These are phyloP conservation scores for Oreochromis mossambicus DNA, from an alignment of 2,797 vertebrate genomes.

Conservation along the genomic window DNA sequence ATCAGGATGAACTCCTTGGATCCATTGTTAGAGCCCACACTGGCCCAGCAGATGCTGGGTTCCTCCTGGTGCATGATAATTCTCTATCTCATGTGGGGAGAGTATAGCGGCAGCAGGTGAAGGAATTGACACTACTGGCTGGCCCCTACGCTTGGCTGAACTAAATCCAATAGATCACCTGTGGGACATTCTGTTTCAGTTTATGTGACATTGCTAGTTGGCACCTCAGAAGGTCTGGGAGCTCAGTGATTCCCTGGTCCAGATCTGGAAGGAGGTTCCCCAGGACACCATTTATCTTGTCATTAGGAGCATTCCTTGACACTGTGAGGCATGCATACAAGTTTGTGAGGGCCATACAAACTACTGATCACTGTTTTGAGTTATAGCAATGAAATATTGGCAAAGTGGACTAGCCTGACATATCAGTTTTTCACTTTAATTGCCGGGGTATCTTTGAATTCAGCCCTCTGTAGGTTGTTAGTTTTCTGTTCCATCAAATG, in stretches of 20 bases:
- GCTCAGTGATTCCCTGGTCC: not conserved
- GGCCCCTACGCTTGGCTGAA: not conserved
- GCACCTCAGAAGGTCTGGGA: not conserved
- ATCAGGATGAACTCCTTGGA: not conserved
- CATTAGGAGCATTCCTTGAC: not conserved
- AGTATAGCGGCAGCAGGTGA: not conserved
- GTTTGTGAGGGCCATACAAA: not conserved
- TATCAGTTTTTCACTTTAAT: not conserved
- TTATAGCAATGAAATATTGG: not conserved
- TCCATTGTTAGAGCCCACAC: not conserved
- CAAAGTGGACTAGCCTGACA: accelerated
- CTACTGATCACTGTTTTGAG: not conserved
- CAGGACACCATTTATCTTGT: not conserved
- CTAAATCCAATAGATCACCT: not conserved
- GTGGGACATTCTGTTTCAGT: not conserved
- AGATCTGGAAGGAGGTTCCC: not conserved
- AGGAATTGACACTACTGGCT: not conserved
- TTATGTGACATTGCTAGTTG: not conserved
- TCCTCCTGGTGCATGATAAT: not conserved
- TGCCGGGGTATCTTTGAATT: not conserved
- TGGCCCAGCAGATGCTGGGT: not conserved
- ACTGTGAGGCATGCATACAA: not conserved
- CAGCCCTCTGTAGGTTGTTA: not conserved
- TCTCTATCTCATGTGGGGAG: not conserved
- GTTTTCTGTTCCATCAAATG: not conserved